phyloP scores from a whole-genome alignment of 2,888 invertebrate genomes.

The Caenorhabditis sp. region DNA sequence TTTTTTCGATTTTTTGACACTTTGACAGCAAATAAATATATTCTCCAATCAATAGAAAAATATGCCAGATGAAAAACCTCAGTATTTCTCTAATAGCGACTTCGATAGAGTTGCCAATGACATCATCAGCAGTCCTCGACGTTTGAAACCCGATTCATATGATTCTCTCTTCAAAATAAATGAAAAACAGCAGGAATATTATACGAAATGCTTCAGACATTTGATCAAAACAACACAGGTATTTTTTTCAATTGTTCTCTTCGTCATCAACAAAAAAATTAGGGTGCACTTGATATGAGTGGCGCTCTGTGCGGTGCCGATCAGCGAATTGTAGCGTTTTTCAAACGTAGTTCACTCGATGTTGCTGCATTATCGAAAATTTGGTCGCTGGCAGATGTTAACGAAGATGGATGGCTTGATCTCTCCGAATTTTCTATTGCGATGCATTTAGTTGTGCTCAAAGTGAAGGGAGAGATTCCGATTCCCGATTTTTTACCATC shows the following conservation, averaged over 20 bases:
- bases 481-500: conserved; percentile 60
- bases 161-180: conserved; percentile 60
- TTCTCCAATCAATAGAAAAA: background rate
- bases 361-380: conserved; percentile 57
- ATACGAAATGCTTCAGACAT: conserved; percentile 64
- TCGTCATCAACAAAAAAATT: background rate
- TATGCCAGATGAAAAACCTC: conserved; percentile 32
- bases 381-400: conserved; percentile 70
- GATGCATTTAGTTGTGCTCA: conserved; percentile 70
- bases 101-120: conserved; percentile 54
- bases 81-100: conserved; percentile 57
- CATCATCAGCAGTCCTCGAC: conserved; percentile 52
- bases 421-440: conserved; percentile 67
- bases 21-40: background rate
- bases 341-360: conserved; percentile 60
- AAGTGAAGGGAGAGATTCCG: conserved; percentile 64
- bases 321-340: conserved; percentile 65
- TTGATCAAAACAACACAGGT: conserved; percentile 56
- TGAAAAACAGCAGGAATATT: conserved; percentile 66
- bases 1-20: background rate
- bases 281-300: conserved; percentile 42
- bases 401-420: conserved; percentile 70
- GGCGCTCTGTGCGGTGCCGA: conserved; percentile 65
- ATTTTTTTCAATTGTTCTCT: conserved; percentile 1
- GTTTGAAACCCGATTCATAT: conserved; percentile 17